Evolutionary conservation across 2,888 invertebrate genomes (phyloP).

Genomic region (Boloria selene): DNA sequence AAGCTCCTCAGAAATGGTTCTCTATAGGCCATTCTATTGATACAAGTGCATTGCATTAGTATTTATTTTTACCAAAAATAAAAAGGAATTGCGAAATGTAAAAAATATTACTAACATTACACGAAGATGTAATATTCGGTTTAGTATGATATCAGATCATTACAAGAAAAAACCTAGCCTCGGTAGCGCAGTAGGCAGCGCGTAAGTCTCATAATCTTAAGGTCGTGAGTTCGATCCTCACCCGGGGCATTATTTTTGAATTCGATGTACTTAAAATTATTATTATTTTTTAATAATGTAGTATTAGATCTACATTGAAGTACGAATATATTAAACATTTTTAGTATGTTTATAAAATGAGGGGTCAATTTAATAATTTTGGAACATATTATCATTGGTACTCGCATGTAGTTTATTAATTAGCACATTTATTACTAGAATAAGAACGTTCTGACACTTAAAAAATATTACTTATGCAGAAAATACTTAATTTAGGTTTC

Average conservation of each 20-base stretch:
- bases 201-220: constrained; percentile 96
- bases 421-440: not conserved
- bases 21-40: constrained; percentile 22
- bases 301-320: no score
- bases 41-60: constrained; percentile 17
- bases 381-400: no score
- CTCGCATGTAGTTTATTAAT: no score
- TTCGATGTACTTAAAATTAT: no score
- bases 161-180: constrained; percentile 67
- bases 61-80: not conserved
- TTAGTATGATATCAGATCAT: not conserved
- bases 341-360: no score
- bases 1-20: constrained; percentile 32
- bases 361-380: no score
- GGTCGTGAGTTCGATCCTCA: constrained; percentile 98
- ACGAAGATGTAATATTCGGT: not conserved
- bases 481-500: not conserved
- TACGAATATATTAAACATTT: no score
- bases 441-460: no score
- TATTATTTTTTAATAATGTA: not conserved
- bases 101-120: no score
- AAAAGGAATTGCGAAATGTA: no score
- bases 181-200: constrained; percentile 94
- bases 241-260: constrained; percentile 80
- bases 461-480: not conserved